phyloP scores from a whole-genome alignment of 2,888 invertebrate genomes.

The Coleophora deauratella region DNA sequence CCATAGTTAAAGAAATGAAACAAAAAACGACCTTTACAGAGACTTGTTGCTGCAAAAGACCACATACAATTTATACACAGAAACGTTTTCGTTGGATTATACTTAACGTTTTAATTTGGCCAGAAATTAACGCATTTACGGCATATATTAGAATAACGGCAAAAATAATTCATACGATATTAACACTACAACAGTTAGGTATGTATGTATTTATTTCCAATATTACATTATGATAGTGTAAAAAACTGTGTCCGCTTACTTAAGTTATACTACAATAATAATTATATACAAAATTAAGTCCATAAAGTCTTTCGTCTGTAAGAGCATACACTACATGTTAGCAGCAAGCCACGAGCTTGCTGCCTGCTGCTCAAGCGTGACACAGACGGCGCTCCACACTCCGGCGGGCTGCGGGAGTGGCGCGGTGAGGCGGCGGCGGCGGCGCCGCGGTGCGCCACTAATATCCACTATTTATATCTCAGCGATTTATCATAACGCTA shows the following conservation, averaged over 20 bases:
- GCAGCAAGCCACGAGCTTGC: slow-evolving; percentile 41
- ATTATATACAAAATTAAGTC: slow-evolving; percentile 69
- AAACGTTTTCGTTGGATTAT: slow-evolving; percentile 18
- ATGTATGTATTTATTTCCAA: slow-evolving; percentile 54
- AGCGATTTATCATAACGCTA: not conserved
- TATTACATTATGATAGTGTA: slow-evolving; percentile 65
- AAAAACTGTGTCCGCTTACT: slow-evolving; percentile 68
- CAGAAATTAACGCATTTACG: slow-evolving; percentile 19
- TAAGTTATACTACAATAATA: slow-evolving; percentile 46
- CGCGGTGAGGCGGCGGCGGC: slow-evolving; percentile 8
- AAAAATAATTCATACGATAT: slow-evolving; percentile 54
- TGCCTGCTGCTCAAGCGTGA: slow-evolving; percentile 15
- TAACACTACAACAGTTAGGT: slow-evolving; percentile 69
- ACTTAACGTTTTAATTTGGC: slow-evolving; percentile 19
- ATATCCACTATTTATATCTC: no score
- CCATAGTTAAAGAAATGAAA: slow-evolving; percentile 32
- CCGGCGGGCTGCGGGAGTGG: slow-evolving; percentile 4
- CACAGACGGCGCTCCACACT: slow-evolving; percentile 19
- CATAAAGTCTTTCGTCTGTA: slow-evolving; percentile 62
- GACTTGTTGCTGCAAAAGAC: slow-evolving; percentile 14
- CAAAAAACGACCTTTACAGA: slow-evolving; percentile 29
- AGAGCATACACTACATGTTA: slow-evolving; percentile 53
- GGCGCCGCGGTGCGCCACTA: no score
- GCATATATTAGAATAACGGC: slow-evolving; percentile 49
- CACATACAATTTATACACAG: no score